A percentile compares a stretch with the other conserved stretches of the same genome.
Evolutionary conservation across 2,113 vertebrate genomes (phyloP).

Genomic region (Pycnonotus jocosus): DNA sequence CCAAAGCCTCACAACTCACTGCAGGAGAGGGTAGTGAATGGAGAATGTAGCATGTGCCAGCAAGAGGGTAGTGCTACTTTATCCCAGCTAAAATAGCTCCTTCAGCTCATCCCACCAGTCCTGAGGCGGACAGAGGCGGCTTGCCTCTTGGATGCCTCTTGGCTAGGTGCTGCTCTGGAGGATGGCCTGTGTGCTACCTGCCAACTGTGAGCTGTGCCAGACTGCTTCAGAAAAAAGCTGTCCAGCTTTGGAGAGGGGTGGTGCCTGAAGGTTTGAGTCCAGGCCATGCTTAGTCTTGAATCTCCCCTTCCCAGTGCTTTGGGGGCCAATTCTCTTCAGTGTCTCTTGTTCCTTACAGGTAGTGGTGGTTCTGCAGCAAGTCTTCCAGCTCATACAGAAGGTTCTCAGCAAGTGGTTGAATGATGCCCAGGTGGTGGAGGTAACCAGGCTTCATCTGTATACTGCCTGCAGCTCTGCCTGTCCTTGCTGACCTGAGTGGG

Average conservation of each 20-base stretch:
- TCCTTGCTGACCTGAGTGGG: background rate
- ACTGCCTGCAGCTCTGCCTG: background rate
- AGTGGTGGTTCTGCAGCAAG: slow-evolving; percentile 96
- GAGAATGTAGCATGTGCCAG: background rate
- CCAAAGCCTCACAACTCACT: background rate
- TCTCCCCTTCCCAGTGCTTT: background rate
- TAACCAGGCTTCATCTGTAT: slow-evolving; percentile 49
- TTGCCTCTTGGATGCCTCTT: background rate
- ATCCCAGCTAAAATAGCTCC: background rate
- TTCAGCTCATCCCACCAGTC: background rate
- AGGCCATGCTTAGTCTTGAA: background rate
- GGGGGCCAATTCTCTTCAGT: background rate
- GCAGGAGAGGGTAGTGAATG: background rate
- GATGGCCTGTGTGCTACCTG: background rate
- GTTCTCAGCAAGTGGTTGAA: slow-evolving; percentile 98
- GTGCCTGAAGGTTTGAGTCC: background rate
- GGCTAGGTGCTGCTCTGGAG: background rate
- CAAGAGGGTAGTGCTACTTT: background rate
- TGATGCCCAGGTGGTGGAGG: slow-evolving; percentile 98
- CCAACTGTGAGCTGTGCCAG: background rate
- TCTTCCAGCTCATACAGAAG: slow-evolving; percentile 97
- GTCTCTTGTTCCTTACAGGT: slow-evolving; percentile 75
- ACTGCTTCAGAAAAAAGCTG: background rate
- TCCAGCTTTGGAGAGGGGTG: background rate
- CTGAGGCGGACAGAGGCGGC: background rate